Conservation (phyloP, 2,113 vertebrate genomes). For the Syrrhaptes paradoxus region DNA sequence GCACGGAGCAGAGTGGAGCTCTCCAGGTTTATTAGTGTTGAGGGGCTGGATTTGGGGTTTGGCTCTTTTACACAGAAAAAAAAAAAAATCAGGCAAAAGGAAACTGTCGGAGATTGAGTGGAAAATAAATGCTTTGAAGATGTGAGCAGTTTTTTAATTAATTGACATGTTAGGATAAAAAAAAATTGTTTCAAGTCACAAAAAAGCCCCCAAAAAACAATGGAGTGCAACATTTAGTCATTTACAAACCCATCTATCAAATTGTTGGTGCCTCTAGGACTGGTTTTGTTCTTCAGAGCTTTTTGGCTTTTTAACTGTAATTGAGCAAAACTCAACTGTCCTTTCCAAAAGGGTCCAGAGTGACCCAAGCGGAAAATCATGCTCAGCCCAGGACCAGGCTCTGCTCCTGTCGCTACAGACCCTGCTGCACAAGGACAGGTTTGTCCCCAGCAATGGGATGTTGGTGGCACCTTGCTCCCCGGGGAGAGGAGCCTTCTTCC, state of each 20-base stretch:
- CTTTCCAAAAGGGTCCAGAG: background rate
- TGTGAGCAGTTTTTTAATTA: background rate
- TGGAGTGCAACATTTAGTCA: rapidly evolving
- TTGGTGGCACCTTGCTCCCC: background rate
- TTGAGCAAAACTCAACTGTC: background rate
- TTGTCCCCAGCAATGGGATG: background rate
- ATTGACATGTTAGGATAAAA: background rate
- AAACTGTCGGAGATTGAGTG: background rate
- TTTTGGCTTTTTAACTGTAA: background rate
- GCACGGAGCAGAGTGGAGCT: rapidly evolving
- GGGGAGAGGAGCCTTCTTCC: background rate
- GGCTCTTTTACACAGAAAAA: background rate
- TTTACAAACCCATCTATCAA: background rate
- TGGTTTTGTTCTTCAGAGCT: background rate
- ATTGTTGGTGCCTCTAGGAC: background rate
- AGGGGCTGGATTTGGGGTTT: background rate
- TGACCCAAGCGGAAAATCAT: background rate
- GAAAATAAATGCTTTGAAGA: background rate
- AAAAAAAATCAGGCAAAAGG: background rate
- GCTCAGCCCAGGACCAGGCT: background rate
- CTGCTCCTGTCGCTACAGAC: rapidly evolving
- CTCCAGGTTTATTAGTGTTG: background rate
- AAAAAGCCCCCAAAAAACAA: background rate
- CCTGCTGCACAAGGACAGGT: background rate
- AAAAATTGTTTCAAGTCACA: background rate